Evolutionary conservation across 2,888 invertebrate species (phyloP).

Genomic region (Cheilosia scutellata): DNA sequence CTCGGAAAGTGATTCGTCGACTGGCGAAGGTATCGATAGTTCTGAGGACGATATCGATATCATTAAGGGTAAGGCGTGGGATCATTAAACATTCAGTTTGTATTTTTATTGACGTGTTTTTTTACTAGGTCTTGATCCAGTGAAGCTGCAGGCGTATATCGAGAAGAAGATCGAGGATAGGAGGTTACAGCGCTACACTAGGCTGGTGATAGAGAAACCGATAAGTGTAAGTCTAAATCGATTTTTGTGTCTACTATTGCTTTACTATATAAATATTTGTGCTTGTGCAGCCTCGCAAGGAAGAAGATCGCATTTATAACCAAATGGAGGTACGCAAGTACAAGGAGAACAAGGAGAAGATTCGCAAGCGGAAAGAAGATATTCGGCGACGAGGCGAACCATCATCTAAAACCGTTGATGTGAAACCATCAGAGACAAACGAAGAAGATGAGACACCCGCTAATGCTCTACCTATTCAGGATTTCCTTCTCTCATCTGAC

Average conservation of each 20-base stretch:
- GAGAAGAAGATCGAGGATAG: slow-evolving; percentile 85
- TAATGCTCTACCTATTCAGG: slow-evolving; percentile 79
- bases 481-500: slow-evolving; percentile 81
- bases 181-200: slow-evolving; percentile 85
- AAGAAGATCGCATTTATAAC: slow-evolving; percentile 90
- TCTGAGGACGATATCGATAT: slow-evolving; percentile 78
- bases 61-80: slow-evolving; percentile 71
- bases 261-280: neutral
- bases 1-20: slow-evolving; percentile 76
- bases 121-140: slow-evolving; percentile 77
- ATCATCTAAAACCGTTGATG: slow-evolving; percentile 30
- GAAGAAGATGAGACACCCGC: slow-evolving; percentile 33
- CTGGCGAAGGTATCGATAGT: slow-evolving; percentile 71
- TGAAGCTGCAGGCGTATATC: slow-evolving; percentile 79
- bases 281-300: slow-evolving; percentile 89
- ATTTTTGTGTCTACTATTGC: neutral
- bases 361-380: slow-evolving; percentile 85
- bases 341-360: slow-evolving; percentile 91
- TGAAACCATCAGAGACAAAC: slow-evolving; percentile 19
- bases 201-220: slow-evolving; percentile 87
- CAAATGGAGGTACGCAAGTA: slow-evolving; percentile 90
- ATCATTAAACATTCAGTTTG: neutral
- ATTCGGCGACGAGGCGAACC: slow-evolving; percentile 74
- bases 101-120: neutral
- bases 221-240: slow-evolving; percentile 85